Percentiles rank a stretch among this genome's conserved stretches.
Conservation (phyloP, 2,797 vertebrate genomes). For the Sphaeramia orbicularis region DNA sequence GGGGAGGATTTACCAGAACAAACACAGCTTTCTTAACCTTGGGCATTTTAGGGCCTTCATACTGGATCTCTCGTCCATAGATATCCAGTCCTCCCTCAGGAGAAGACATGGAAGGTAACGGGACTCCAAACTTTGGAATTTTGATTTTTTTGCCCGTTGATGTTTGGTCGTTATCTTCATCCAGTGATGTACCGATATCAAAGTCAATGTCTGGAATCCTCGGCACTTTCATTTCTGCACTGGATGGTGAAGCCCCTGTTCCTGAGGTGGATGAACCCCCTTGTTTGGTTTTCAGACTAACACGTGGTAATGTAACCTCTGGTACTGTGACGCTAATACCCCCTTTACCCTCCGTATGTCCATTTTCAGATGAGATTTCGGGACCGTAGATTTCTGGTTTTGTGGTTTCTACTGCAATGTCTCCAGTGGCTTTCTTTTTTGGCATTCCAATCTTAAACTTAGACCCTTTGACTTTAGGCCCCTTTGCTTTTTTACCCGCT, state of each 20-base stretch:
- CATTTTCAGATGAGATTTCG: constrained; percentile 29
- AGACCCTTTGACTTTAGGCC: constrained; percentile 78
- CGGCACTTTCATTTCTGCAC: constrained; percentile 64
- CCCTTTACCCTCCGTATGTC: constrained; percentile 58
- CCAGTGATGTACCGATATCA: constrained; percentile 75
- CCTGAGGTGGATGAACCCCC: constrained; percentile 16
- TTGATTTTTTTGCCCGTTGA: constrained; percentile 82
- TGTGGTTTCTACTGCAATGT: constrained; percentile 51
- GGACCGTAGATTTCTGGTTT: constrained; percentile 74
- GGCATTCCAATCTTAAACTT: constrained; percentile 83
- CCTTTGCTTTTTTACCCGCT: constrained; percentile 67
- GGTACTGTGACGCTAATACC: constrained; percentile 20
- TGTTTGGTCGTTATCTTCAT: constrained; percentile 34
- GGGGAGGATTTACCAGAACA: constrained; percentile 77
- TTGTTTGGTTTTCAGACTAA: constrained; percentile 41
- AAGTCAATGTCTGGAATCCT: constrained; percentile 82
- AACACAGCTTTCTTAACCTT: constrained; percentile 85
- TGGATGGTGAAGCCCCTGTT: constrained; percentile 28
- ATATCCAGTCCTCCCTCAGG: constrained; percentile 70
- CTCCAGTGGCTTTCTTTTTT: constrained; percentile 74
- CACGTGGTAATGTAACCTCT: constrained; percentile 42
- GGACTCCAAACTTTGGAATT: constrained; percentile 86
- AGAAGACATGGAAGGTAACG: constrained; percentile 75
- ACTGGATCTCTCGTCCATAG: constrained; percentile 70
- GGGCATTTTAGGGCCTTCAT: constrained; percentile 80